These are phyloP conservation scores for Cantharis nigra DNA, from an alignment of 2,888 invertebrate species.

Conservation along the genomic window DNA sequence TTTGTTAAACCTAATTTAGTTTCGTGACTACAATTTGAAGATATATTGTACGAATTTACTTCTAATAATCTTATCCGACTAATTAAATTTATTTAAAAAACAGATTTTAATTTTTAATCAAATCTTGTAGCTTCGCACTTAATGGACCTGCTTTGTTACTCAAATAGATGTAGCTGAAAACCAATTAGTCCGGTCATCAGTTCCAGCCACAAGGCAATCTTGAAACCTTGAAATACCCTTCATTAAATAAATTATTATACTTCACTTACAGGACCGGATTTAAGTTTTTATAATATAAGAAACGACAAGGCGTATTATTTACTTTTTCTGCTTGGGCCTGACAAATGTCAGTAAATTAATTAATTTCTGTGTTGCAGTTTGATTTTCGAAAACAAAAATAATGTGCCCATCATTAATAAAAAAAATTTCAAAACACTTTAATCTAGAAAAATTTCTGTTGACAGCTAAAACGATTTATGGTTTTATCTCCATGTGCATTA, in stretches of 20 bases:
- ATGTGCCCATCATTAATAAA: background rate
- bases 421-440: background rate
- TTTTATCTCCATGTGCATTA: background rate
- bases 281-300: background rate
- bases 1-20: slow-evolving; percentile 11
- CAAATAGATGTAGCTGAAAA: slow-evolving; percentile 1
- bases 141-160: background rate
- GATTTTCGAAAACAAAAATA: background rate
- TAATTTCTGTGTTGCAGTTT: background rate
- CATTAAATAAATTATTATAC: slow-evolving; percentile 15
- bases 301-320: background rate
- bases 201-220: slow-evolving; percentile 7
- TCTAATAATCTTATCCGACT: background rate
- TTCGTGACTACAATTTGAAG: slow-evolving; percentile 4
- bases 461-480: background rate
- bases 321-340: background rate
- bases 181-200: slow-evolving; percentile 14
- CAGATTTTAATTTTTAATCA: background rate
- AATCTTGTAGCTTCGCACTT: background rate
- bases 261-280: slow-evolving; percentile 10
- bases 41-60: background rate
- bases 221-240: slow-evolving; percentile 6
- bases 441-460: background rate
- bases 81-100: background rate
- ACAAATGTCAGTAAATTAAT: background rate